phyloP scores from a whole-genome alignment of 2,113 vertebrate species.

The Cebus imitator region DNA sequence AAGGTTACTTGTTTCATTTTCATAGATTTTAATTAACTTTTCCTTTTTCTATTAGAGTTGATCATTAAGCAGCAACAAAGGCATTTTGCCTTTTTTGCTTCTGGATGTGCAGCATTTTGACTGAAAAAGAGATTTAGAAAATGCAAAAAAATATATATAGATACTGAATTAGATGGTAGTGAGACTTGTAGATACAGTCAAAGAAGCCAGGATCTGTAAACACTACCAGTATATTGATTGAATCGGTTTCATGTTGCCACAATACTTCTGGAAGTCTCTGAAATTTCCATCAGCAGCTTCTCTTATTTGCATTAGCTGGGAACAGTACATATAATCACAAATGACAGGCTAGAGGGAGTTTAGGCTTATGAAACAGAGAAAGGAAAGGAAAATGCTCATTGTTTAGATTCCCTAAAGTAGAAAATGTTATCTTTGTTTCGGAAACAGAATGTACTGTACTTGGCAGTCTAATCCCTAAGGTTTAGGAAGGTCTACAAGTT shows the following conservation, averaged over 20 bases:
- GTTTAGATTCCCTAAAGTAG: constrained; percentile 51
- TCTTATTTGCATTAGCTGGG: constrained; percentile 66
- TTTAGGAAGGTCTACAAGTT: constrained; percentile 49
- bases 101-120: constrained; percentile 46
- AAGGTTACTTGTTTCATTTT: constrained; percentile 69
- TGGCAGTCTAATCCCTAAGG: constrained; percentile 45
- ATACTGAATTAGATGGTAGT: constrained; percentile 2
- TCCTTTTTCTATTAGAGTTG: constrained; percentile 2
- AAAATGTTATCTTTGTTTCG: constrained; percentile 47
- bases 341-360: constrained; percentile 48
- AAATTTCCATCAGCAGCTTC: constrained; percentile 55
- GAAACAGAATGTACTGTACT: constrained; percentile 50
- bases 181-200: not conserved
- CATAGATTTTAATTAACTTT: constrained; percentile 76
- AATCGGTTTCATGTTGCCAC: constrained; percentile 44
- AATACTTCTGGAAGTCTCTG: constrained; percentile 40
- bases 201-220: constrained; percentile 1
- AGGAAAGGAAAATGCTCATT: constrained; percentile 46
- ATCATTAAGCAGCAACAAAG: constrained; percentile 53
- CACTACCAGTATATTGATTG: not conserved
- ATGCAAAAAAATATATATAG: not conserved
- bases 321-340: constrained; percentile 56
- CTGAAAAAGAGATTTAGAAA: not conserved
- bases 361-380: constrained; percentile 9
- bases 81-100: constrained; percentile 26